phyloP scores from a whole-genome alignment of 2,797 vertebrate genomes.

The Chaunax sp. region DNA sequence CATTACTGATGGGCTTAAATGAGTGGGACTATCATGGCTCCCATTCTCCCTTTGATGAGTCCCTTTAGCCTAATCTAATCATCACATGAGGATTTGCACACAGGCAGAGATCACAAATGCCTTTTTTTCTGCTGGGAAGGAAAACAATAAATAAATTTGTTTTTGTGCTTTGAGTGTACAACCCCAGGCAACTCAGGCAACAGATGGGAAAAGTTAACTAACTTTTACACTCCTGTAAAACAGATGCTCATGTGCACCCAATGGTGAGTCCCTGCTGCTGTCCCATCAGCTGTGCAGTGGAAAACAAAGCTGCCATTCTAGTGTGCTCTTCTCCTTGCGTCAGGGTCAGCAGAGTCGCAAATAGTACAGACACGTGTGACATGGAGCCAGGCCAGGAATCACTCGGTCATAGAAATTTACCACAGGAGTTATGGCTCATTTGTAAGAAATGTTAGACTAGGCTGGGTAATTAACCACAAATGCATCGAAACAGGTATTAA shows the following conservation, averaged over 20 bases:
- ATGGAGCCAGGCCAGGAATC: constrained; percentile 28
- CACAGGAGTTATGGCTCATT: background rate
- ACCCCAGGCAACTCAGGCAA: background rate
- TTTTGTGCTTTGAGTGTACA: background rate
- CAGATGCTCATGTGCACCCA: constrained; percentile 33
- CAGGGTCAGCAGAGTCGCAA: constrained; percentile 45
- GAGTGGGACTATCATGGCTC: background rate
- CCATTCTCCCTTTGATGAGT: background rate
- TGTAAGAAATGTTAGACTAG: background rate
- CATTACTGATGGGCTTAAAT: background rate
- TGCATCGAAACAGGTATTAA: too few relatives aligned
- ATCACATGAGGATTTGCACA: background rate
- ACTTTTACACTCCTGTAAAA: background rate
- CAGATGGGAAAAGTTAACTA: constrained; percentile 20
- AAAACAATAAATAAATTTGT: background rate
- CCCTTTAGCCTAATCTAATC: background rate
- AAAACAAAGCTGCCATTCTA: constrained; percentile 65
- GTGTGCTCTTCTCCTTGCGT: constrained; percentile 22
- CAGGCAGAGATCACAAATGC: background rate
- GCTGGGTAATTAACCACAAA: too few relatives aligned
- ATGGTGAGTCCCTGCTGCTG: constrained; percentile 10
- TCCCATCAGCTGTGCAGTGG: constrained; percentile 51
- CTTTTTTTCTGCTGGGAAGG: background rate
- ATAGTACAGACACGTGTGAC: constrained; percentile 54
- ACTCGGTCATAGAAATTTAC: constrained; percentile 3